Evolutionary conservation across 1,140 invertebrate genomes (phyloP), one percentile per base, ranked within the genome.

Genomic region (Aethina tumida): DNA sequence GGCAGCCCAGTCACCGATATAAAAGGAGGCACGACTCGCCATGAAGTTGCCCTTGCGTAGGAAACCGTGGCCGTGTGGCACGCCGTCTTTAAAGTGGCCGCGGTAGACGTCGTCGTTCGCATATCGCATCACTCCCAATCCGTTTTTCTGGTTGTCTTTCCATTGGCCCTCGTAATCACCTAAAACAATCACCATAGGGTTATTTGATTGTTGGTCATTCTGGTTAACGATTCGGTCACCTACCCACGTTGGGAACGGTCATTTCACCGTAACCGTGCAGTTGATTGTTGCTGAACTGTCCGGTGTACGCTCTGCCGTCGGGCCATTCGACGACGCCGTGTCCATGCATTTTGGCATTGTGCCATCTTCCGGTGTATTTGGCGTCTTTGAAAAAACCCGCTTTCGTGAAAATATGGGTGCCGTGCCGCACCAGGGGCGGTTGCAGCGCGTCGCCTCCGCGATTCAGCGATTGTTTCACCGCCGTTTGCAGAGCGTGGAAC

Each of bases 81-180:
- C 62, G 1, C 84, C 83, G 58, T 91, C 83, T 60, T 83, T 84
- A 52, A 88, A 90, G 53, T 81, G 79, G 1, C 87, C 87, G 54
- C 86, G 81, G 56, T 91, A 93, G 18, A 82, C 57, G 52, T 88
- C 85, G n/a, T 63, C 68, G 8, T 61, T 64, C 10, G 53, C 57
- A 44, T 72, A 85, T 69, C 77, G 84, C 61, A 86, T 76, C 13
- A 70, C 69, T 5, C 84, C 87, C 55, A 74, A 75, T 13, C 88
- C 88, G 62, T 86, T 81, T 60, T 89, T 79, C 43, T 79, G 72
- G 19, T 85, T 86, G 41, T 86, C 79, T 53, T 79, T 84, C 78
- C 87, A 93, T 42, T 80, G 72, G 0, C 89, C 88, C 62, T 90
- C 82, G 52, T 87, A 88, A 8, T 70, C 65, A 3, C 76, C 78